Base-by-base conservation (phyloP, 2,888 invertebrate species). In the Hemistola chrysoprasaria region DNA sequence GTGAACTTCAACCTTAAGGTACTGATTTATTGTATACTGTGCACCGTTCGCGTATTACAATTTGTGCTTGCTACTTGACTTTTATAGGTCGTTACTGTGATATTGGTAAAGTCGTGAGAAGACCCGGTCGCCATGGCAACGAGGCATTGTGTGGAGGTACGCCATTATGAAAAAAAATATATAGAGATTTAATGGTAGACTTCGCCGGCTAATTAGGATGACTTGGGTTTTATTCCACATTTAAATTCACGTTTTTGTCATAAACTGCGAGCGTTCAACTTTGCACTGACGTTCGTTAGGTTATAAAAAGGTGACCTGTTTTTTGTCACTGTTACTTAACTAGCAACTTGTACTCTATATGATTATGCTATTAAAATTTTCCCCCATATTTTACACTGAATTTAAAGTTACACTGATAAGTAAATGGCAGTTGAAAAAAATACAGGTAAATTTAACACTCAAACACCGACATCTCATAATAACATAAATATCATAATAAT, bases 81-180 rank as follows among this genome's bases (percentile, higher is more conserved):
- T 78, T 80, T 78, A 81, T 78, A 65, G 74, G 67, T 70, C 71
- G 71, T 78, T 78, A 73, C 64, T 59, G 62, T 74, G 71, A 75
- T 76, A 78, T 78, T 75, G 71, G 71, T 65, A 61, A 57, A 62
- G 65, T 45, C 58, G 47, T 53, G 43, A 39, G 43, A 38, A 43
- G 33, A 44, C 26, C 43, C 39, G 52, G 71, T 69, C 57, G 54
- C 59, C 56, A 64, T 66, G 48, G 56, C 40, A 63, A 69, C 62
- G 47, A 31, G 29, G 28, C 28, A 39, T 44, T 44, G 38, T 39
- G 34, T 44, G 29, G 28, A n/a, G n/a, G 31, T 45, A 39, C 10
- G 16, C 28, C 25, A 32, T 43, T 43, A 43, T 43, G 29, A 36
- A 24, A 32, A 45, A 45, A n/a, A n/a, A n/a, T n/a, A 36, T 45